phyloP scores from a whole-genome alignment of 2,888 invertebrate species.

The Amiota communis region DNA sequence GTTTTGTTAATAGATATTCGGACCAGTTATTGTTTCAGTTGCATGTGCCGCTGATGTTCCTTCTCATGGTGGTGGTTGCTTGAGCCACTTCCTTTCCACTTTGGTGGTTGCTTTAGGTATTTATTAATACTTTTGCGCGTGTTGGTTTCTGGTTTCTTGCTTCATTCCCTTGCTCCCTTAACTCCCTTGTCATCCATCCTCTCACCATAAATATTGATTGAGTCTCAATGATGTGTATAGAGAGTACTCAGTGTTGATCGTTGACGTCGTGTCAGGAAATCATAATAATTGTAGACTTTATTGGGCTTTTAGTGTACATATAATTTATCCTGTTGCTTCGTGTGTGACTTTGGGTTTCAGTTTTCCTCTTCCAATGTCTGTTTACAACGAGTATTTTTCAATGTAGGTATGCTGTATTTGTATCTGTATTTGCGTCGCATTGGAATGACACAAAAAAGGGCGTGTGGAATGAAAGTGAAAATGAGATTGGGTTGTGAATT shows the following conservation, averaged over 20 bases:
- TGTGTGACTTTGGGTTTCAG: slow-evolving; percentile 26
- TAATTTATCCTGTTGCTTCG: slow-evolving; percentile 30
- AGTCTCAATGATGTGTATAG: too few species aligned
- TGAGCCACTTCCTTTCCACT: slow-evolving; percentile 21
- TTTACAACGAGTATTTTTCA: too few species aligned
- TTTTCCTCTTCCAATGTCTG: too few species aligned
- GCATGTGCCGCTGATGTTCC: slow-evolving; percentile 5
- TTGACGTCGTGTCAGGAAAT: slow-evolving; percentile 22
- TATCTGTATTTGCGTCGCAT: too few species aligned
- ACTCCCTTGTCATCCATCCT: neutral
- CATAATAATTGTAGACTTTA: slow-evolving; percentile 30
- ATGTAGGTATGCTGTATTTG: too few species aligned
- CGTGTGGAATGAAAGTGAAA: too few species aligned
- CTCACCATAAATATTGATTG: too few species aligned
- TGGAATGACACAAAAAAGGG: too few species aligned
- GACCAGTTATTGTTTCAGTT: slow-evolving; percentile 6
- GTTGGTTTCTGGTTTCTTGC: neutral
- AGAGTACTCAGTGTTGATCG: neutral
- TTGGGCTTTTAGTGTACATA: slow-evolving; percentile 27
- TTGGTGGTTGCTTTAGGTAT: slow-evolving; percentile 5
- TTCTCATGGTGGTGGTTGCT: slow-evolving; percentile 40
- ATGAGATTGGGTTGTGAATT: too few species aligned
- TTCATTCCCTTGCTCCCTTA: neutral
- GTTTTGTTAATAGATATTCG: neutral
- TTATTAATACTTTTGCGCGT: neutral